phyloP scores from a whole-genome alignment of 2,888 invertebrate genomes.

The Cataglyphis livida region DNA sequence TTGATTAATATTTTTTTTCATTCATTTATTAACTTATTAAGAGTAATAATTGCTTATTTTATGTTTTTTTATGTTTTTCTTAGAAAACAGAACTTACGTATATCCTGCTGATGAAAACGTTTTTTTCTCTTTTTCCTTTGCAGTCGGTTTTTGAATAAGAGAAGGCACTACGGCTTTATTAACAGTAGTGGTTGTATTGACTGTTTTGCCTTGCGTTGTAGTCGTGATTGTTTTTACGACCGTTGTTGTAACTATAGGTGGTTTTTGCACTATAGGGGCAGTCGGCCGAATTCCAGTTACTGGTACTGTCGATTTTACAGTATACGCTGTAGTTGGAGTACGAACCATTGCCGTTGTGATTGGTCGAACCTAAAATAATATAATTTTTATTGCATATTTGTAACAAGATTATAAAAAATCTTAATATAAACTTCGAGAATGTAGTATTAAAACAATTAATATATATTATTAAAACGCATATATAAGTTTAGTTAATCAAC shows the following conservation, averaged over 20 bases:
- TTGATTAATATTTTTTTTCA: neutral
- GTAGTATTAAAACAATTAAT: neutral
- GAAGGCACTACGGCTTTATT: conserved; percentile 88
- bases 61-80: conserved; percentile 82
- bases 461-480: neutral
- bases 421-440: neutral
- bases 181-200: conserved; percentile 83
- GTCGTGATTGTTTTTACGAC: conserved; percentile 82
- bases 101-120: conserved; percentile 87
- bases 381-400: neutral
- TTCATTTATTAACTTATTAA: neutral
- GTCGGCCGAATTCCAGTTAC: conserved; percentile 77
- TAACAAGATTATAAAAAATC: conserved; percentile 11
- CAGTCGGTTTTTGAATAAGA: conserved; percentile 87
- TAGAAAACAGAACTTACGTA: conserved; percentile 82
- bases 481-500: neutral
- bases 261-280: conserved; percentile 78
- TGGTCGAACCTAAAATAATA: conserved; percentile 80
- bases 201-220: conserved; percentile 80
- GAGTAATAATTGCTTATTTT: conserved; percentile 83
- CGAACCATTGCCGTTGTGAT: conserved; percentile 83
- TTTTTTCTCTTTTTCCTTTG: conserved; percentile 93
- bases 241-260: conserved; percentile 79
- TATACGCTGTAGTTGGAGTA: conserved; percentile 77
- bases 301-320: conserved; percentile 83